Conservation (phyloP, 2,113 vertebrate genomes). For the Hippolais icterina region DNA sequence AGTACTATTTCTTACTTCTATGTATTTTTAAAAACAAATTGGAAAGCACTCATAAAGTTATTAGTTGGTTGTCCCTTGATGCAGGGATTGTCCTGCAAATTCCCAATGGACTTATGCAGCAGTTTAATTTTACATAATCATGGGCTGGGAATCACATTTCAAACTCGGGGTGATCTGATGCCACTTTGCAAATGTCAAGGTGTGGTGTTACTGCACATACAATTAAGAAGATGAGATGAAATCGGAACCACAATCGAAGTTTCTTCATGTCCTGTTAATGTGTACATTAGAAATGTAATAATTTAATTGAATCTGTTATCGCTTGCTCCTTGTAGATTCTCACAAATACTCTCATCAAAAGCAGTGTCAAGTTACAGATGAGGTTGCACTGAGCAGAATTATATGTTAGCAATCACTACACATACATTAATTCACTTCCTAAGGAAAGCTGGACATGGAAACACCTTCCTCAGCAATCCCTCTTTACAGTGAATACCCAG, state of each 20-base stretch:
- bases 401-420: neutral
- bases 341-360: neutral
- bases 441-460: neutral
- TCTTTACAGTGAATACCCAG: neutral
- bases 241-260: constrained; percentile 63
- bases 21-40: neutral
- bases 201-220: constrained; percentile 75
- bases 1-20: neutral
- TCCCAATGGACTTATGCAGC: constrained; percentile 11
- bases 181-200: constrained; percentile 63
- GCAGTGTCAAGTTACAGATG: neutral
- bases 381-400: neutral
- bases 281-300: constrained; percentile 54
- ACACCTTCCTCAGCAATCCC: neutral
- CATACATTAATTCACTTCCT: neutral
- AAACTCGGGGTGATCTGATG: constrained; percentile 70
- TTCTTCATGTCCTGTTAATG: constrained; percentile 64
- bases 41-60: neutral
- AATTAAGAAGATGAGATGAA: constrained; percentile 80
- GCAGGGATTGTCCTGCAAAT: constrained; percentile 3
- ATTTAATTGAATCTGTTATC: constrained; percentile 48
- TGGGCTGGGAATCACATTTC: constrained; percentile 73
- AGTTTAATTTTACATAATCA: constrained; percentile 69
- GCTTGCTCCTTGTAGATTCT: neutral
- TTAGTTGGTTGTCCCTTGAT: neutral